phyloP scores from a whole-genome alignment of 2,888 invertebrate species.

The Neocrepidodera transversa region DNA sequence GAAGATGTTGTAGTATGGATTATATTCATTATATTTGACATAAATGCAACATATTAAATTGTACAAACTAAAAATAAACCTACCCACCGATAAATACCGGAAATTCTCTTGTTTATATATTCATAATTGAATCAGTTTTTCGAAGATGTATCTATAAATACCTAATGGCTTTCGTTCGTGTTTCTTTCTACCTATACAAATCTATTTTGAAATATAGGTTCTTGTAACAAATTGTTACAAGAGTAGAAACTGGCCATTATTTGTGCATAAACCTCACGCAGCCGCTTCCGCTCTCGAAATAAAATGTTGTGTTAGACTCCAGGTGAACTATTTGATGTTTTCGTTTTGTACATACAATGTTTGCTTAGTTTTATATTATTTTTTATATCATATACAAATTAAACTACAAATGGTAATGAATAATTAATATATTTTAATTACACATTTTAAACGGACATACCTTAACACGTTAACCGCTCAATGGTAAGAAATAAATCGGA shows the following conservation, averaged over 20 bases:
- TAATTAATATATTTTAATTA: too few relatives aligned
- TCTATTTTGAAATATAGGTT: conserved; percentile 42
- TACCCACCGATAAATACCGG: conserved; percentile 3
- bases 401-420: too few relatives aligned
- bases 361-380: too few relatives aligned
- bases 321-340: conserved; percentile 25
- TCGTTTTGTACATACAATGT: too few relatives aligned
- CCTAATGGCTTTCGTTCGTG: conserved; percentile 28
- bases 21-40: background rate
- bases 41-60: background rate
- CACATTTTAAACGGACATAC: too few relatives aligned
- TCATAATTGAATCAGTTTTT: conserved; percentile 28
- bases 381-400: too few relatives aligned
- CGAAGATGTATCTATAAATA: conserved; percentile 27
- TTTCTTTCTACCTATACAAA: conserved; percentile 32
- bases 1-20: too few relatives aligned
- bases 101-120: conserved; percentile 28
- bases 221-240: conserved; percentile 38
- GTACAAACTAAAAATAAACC: background rate
- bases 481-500: too few relatives aligned
- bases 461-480: too few relatives aligned
- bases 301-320: conserved; percentile 35
- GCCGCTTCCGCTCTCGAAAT: conserved; percentile 55
- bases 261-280: conserved; percentile 52
- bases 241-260: conserved; percentile 41